Base-by-base conservation (phyloP, 1,140 invertebrate genomes). In the Homarus americanus region DNA sequence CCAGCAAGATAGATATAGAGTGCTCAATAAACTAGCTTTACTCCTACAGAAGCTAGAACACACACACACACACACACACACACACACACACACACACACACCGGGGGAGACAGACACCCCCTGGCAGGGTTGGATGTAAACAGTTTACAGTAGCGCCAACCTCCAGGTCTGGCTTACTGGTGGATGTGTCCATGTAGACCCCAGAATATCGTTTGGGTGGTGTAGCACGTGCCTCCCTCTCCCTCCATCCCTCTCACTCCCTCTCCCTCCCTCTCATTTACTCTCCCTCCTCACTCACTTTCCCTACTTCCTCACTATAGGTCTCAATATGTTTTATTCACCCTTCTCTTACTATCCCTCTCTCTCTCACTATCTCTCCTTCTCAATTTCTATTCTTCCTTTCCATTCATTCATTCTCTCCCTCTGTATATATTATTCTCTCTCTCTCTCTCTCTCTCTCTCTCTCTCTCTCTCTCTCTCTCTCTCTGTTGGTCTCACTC, bases 101-200 rank as follows among this genome's bases (percentile, higher is more conserved):
- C 24, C n/a, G 34, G 44, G 40, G 72, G 38, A 53, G 69, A 86
- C 69, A 86, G 69, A 69, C 63, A 84, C 63, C 63, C 58, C 63
- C 15, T 28, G 66, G 66, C 83, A n/a, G 40, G 83, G 66, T 28
- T 49, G 83, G 41, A 20, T 49, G 44, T 86, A 86, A 86, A 86
- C 83, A 86, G 72, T 86, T 86, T 86, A 86, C 83, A 86, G 83
- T 86, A 86, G 83, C 66, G 40, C 69, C 72, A 86, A 86, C 83
- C 83, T 86, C 76, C 83, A 34, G 86, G 76, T 66, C 76, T 80
- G 76, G 49, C 69, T 80, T 72, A 79, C 58, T 76, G 76, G 86
- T 82, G 86, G 75, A 53, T 66, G 76, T 88, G 86, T 88, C 86
- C 76, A 72, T 80, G 76, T 80, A 41, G 72, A 53, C 76, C 82